Conservation (phyloP, 2,888 invertebrate species). For the Dynastes maya region DNA sequence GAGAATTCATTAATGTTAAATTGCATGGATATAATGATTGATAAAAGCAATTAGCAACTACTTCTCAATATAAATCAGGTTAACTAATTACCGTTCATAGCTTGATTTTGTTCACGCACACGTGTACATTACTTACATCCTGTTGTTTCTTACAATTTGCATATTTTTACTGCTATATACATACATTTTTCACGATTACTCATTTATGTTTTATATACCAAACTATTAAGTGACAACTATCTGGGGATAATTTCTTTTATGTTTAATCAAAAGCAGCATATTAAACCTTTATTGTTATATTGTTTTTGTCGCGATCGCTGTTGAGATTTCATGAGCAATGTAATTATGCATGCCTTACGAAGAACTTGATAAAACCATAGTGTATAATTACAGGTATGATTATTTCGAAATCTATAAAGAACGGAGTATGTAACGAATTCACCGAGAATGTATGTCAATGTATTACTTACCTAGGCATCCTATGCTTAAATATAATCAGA, state of each 20-base stretch:
- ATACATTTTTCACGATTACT: background rate
- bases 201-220: background rate
- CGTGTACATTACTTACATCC: too few relatives aligned
- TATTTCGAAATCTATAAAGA: slow-evolving; percentile 5
- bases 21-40: too few relatives aligned
- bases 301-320: background rate
- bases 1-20: too few relatives aligned
- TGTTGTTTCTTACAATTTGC: too few relatives aligned
- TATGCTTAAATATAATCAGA: too few relatives aligned
- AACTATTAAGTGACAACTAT: background rate
- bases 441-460: background rate
- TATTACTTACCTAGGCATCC: background rate
- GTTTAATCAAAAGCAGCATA: background rate
- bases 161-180: background rate
- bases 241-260: background rate
- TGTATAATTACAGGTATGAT: background rate
- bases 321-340: background rate
- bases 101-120: too few relatives aligned
- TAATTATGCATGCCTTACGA: background rate
- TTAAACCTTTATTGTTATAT: background rate
- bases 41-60: too few relatives aligned
- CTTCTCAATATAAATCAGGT: too few relatives aligned
- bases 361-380: background rate
- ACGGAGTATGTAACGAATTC: slow-evolving; percentile 1
- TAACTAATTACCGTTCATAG: too few relatives aligned